Base-by-base conservation (phyloP, 2,113 vertebrate species). In the Onychostoma macrolepis region DNA sequence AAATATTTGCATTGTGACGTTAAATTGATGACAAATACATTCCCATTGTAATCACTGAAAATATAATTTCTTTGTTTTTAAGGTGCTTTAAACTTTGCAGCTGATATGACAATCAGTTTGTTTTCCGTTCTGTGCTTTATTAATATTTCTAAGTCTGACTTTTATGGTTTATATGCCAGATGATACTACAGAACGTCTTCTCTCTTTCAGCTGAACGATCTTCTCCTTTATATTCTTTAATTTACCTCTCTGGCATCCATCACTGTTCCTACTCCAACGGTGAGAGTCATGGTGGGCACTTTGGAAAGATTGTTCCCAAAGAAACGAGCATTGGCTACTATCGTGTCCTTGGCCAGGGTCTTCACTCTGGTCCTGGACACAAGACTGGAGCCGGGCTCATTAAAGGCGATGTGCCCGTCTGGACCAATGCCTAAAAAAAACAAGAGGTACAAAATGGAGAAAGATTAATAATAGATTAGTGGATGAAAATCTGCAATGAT, bases 211-310 rank as follows among this genome's bases (percentile, higher is more conserved):
- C 53, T 58, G 53, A 58, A 58, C 24, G 53, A 2, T 58, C 19
- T 8, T 7, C 53, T 58, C 53, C 53, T 56, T 58, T 9, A 24
- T 61, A 61, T 77, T 48, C 3, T 65, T 53, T n/a, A 28, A 67
- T 95, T 95, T 67, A 99, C 98, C 98, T 99, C 98, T 94, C 95
- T 97, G 65, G 98, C 96, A 58, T 99, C 97, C 98, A 99, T 99
- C 84, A 99, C 97, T 13, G 98, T 99, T 85, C 97, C 98, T 28
- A 99, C 98, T 21, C 98, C 98, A 1, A 99, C 98, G 0, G 98
- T 99, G 90, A 99, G 89, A 21, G 98, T 97, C 97, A 98, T 98
- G 4, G 96, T 98, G 86, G 98, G 98, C 82, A 99, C 98, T 93
- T 97, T 97, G 87, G 96, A 95, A 3, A 98, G 95, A 90, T 99